Evolutionary conservation across 2,888 invertebrate species (phyloP).

Genomic region (Campaea margaritaria): DNA sequence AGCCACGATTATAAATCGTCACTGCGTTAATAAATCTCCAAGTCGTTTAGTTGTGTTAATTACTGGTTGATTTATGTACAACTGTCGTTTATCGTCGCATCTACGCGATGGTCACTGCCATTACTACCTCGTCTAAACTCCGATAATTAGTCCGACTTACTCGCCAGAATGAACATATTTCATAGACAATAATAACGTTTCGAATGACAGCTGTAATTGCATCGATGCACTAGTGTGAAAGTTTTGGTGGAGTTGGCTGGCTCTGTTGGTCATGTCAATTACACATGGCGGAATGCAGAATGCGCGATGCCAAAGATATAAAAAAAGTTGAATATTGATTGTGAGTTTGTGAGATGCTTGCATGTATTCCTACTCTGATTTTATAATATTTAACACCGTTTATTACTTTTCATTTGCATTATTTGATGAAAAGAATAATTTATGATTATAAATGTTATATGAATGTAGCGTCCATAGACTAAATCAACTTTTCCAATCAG

Average conservation of each 20-base stretch:
- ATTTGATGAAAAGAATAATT: constrained; percentile 10
- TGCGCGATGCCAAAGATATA: too few relatives aligned
- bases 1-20: constrained; percentile 33
- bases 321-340: too few relatives aligned
- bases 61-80: constrained; percentile 43
- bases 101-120: constrained; percentile 37
- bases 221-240: constrained; percentile 21
- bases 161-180: constrained; percentile 16
- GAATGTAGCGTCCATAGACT: neutral
- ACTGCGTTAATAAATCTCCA: constrained; percentile 40
- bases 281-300: too few relatives aligned
- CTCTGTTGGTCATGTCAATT: neutral
- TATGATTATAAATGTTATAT: neutral
- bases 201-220: constrained; percentile 16
- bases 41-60: constrained; percentile 44
- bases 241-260: constrained; percentile 1
- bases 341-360: too few relatives aligned
- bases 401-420: constrained; percentile 21
- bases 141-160: constrained; percentile 20
- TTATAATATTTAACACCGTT: neutral
- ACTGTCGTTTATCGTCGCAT: constrained; percentile 39
- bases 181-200: constrained; percentile 13
- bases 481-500: neutral
- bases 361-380: neutral
- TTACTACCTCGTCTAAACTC: constrained; percentile 29